Evolutionary conservation across 2,113 vertebrate species (phyloP), one percentile per base, ranked within the genome.

Genomic region (Aix galericulata): DNA sequence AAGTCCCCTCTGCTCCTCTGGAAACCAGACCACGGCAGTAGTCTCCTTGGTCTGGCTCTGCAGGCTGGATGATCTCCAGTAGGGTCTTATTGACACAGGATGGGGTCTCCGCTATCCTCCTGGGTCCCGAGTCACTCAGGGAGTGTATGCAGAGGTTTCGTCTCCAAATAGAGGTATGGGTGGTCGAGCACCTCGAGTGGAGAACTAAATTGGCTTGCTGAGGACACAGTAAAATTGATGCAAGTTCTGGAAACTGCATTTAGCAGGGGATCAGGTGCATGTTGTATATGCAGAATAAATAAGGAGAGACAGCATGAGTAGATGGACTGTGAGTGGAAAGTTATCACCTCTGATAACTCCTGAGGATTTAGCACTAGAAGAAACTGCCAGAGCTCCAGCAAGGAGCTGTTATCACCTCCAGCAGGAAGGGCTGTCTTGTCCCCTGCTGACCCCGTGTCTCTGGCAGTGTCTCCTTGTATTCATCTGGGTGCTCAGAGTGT

Each of bases 21-120:
- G 79, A 59, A 83, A 55, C 22, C 18, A 71, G 75, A 77, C 13
- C 64, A 13, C 11, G 55, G n/a, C 50, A 13, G 2, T 13, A 36
- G 12, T 20, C 1, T 4, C 27, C 67, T 29, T 20, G n/a, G 18
- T 66, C 63, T 53, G 36, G 23, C 29, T 40, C 42, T 6, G 4
- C 0, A 1, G 26, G 23, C 36, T 5, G 0, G 11, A 42, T 48
- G 9, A 2, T 27, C 60, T 67, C 27, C 55, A 31, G 2, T 1
- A 11, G 5, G 8, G 17, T 29, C 63, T 44, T 59, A 8, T 0
- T 34, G 59, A 36, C 17, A 6, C 7, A 23, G 15, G 9, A 5
- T 9, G 40, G 32, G 55, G 36, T 75, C 27, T 79, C 53, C 42
- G 17, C 4, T 23, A 7, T 55, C 27, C 3, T 77, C 4, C 17